phyloP scores from a whole-genome alignment of 2,797 vertebrate species.

The Pipistrellus kuhlii region DNA sequence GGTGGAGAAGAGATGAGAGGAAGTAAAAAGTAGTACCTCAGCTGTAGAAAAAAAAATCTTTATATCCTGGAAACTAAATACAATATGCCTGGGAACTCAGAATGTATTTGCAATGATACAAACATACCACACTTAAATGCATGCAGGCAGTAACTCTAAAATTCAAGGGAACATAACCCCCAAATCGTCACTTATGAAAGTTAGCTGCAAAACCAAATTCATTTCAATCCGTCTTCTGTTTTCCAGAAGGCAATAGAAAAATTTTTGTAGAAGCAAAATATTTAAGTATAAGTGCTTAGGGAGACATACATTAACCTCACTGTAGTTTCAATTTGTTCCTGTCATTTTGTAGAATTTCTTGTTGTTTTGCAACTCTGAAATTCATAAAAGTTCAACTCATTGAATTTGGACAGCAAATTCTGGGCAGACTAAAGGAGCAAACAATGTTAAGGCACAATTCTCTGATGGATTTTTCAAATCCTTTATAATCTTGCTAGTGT shows the following conservation, averaged over 20 bases:
- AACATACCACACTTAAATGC: not conserved
- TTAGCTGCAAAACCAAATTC: not conserved
- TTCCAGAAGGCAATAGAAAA: not conserved
- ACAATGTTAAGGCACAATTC: not conserved
- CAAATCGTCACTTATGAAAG: not conserved
- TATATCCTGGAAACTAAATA: not conserved
- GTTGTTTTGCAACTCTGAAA: not conserved
- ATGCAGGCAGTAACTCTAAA: not conserved
- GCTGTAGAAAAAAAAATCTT: not conserved
- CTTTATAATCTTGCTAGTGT: not conserved
- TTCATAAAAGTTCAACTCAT: not conserved
- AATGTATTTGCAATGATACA: not conserved
- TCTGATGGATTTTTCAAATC: not conserved
- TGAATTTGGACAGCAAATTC: constrained; percentile 17
- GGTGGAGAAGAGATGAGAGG: not conserved
- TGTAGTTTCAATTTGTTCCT: not conserved
- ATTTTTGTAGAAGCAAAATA: not conserved
- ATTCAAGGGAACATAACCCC: not conserved
- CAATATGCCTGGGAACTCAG: not conserved
- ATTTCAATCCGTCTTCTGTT: not conserved
- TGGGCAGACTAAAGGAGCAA: not conserved
- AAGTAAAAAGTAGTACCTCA: not conserved
- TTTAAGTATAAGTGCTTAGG: not conserved
- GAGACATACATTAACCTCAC: not conserved
- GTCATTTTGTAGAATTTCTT: not conserved